Conservation (phyloP, 2,888 invertebrate genomes). For the Dicranocentrus wangi region DNA sequence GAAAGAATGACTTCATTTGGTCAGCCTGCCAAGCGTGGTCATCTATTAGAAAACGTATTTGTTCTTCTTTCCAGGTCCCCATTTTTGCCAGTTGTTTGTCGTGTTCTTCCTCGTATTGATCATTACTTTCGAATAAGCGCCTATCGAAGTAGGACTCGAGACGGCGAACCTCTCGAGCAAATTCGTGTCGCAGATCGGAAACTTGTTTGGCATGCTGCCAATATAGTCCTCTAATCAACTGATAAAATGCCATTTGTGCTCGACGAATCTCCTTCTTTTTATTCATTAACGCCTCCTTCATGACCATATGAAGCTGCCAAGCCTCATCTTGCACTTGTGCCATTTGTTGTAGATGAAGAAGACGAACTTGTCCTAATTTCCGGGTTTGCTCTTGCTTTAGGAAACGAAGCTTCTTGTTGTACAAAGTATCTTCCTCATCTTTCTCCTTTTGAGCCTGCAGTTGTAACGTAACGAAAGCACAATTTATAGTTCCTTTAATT, state of each 20-base stretch:
- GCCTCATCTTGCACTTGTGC: constrained; percentile 66
- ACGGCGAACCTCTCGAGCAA: constrained; percentile 61
- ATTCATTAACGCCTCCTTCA: constrained; percentile 56
- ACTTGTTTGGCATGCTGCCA: constrained; percentile 63
- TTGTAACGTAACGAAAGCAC: neutral
- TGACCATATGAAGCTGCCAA: constrained; percentile 64
- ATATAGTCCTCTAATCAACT: constrained; percentile 64
- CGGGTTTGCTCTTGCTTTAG: constrained; percentile 64
- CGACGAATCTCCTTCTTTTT: constrained; percentile 62
- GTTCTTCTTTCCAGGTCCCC: constrained; percentile 49
- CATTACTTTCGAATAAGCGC: constrained; percentile 53
- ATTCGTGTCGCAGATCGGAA: constrained; percentile 54
- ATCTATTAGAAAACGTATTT: constrained; percentile 41
- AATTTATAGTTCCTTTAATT: neutral
- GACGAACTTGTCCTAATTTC: constrained; percentile 63
- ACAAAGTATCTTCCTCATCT: constrained; percentile 43
- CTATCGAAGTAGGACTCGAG: constrained; percentile 57
- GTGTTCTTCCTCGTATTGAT: constrained; percentile 52
- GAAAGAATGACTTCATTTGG: constrained; percentile 63
- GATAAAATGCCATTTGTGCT: constrained; percentile 66
- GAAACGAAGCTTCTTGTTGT: constrained; percentile 57
- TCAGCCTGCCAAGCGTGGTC: constrained; percentile 59
- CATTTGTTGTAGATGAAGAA: constrained; percentile 60
- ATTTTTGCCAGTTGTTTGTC: constrained; percentile 36
- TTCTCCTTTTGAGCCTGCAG: constrained; percentile 51